A percentile compares a stretch with the other conserved stretches of the same genome.
Conservation (phyloP, 30 jellyfish, hydroid and myxozoan genomes). For the Mastigias papua region DNA sequence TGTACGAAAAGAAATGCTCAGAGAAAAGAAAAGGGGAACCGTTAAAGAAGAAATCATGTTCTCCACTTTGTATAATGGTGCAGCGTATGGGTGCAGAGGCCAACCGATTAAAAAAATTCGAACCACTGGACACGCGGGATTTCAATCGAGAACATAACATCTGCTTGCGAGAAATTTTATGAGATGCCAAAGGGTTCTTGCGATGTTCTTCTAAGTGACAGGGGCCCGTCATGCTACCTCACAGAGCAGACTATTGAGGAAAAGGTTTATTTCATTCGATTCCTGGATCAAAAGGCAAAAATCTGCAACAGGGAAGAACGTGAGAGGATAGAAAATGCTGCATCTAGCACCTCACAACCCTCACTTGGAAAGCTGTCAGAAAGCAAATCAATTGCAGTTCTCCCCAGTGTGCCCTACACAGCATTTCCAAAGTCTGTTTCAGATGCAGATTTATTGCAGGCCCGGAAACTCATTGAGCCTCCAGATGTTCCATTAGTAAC, state of each 20-base stretch:
- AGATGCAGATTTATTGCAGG: slow-evolving; percentile 24
- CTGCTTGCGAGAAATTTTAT: slow-evolving; percentile 45
- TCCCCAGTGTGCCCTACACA: neutral
- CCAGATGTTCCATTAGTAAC: slow-evolving; percentile 1
- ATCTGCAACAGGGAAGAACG: neutral
- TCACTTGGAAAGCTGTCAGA: neutral
- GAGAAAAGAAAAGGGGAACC: too few relatives aligned
- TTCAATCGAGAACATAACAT: slow-evolving; percentile 38
- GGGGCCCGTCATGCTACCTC: slow-evolving; percentile 61
- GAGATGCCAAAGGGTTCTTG: slow-evolving; percentile 63
- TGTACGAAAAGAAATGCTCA: too few relatives aligned
- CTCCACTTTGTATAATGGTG: slow-evolving; percentile 10
- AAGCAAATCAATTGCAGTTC: neutral
- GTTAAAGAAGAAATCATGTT: neutral
- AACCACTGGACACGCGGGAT: slow-evolving; percentile 54
- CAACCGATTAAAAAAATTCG: slow-evolving; percentile 28
- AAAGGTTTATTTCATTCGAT: slow-evolving; percentile 10
- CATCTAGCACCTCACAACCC: neutral
- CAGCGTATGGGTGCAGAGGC: slow-evolving; percentile 45
- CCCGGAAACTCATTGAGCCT: slow-evolving; percentile 20
- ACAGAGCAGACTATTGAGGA: slow-evolving; percentile 50
- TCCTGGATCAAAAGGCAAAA: slow-evolving; percentile 10
- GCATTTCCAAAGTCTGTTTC: slow-evolving; percentile 48
- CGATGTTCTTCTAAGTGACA: slow-evolving; percentile 52
- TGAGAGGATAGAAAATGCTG: neutral